A percentile compares a stretch with the other conserved stretches of the same genome.
Conservation (phyloP, 2,797 vertebrate species). For the Astyanax mexicanus region DNA sequence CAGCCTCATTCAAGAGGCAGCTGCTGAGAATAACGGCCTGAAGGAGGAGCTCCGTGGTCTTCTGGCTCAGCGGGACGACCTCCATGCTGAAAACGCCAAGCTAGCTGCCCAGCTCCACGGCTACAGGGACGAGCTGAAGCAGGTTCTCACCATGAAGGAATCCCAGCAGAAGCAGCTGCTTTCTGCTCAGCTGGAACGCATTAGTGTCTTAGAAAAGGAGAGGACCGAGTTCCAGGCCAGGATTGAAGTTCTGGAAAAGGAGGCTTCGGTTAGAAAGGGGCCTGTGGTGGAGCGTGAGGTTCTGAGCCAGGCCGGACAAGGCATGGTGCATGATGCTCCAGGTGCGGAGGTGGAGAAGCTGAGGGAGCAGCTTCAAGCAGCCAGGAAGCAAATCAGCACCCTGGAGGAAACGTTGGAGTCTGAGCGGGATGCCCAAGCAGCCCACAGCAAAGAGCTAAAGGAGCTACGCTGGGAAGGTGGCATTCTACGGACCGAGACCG, state of each 20-base stretch:
- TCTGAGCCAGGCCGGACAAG: slow-evolving; percentile 74
- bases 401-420: slow-evolving; percentile 75
- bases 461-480: slow-evolving; percentile 91
- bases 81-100: slow-evolving; percentile 93
- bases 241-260: slow-evolving; percentile 67
- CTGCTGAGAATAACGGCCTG: slow-evolving; percentile 91
- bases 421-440: slow-evolving; percentile 77
- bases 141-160: slow-evolving; percentile 94
- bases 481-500: slow-evolving; percentile 92
- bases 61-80: slow-evolving; percentile 88
- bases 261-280: slow-evolving; percentile 59
- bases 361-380: slow-evolving; percentile 76
- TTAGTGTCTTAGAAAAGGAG: slow-evolving; percentile 82
- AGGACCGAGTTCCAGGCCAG: slow-evolving; percentile 72
- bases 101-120: slow-evolving; percentile 88
- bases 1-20: slow-evolving; percentile 92
- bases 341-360: slow-evolving; percentile 81
- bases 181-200: slow-evolving; percentile 81
- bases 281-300: slow-evolving; percentile 71
- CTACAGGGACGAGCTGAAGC: slow-evolving; percentile 91
- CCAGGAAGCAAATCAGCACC: slow-evolving; percentile 72
- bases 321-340: slow-evolving; percentile 63
- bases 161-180: slow-evolving; percentile 93
- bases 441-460: slow-evolving; percentile 81
- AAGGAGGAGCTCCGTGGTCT: slow-evolving; percentile 90